A percentile compares a stretch with the other conserved stretches of the same genome.
Conservation (phyloP, 2,797 vertebrate species). For the Trichosurus vulpecula region DNA sequence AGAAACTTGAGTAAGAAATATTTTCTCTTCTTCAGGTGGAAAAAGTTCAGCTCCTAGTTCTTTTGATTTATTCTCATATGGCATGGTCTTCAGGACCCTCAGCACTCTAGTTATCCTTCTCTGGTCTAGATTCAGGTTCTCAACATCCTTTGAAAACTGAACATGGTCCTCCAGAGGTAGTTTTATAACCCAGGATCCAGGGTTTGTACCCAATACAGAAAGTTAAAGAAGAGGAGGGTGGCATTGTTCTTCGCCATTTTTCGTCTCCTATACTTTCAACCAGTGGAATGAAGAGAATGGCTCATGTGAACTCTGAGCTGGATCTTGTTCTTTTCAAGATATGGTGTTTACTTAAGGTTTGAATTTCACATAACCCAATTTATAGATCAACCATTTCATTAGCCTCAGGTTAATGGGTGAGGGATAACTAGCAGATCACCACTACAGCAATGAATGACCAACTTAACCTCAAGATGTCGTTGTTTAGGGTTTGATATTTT, state of each 20-base stretch:
- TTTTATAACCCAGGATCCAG: background rate
- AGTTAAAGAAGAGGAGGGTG: background rate
- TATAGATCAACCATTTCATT: conserved; percentile 80
- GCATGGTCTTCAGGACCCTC: background rate
- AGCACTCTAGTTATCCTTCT: background rate
- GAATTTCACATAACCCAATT: conserved; percentile 80
- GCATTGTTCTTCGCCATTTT: background rate
- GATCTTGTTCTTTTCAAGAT: conserved; percentile 74
- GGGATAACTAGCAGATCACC: conserved; percentile 81
- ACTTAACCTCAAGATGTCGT: background rate
- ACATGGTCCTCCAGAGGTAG: background rate
- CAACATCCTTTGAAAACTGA: background rate
- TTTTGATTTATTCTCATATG: background rate
- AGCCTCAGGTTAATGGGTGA: conserved; percentile 83
- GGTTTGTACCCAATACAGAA: background rate
- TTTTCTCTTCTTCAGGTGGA: background rate
- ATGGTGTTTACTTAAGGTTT: conserved; percentile 83
- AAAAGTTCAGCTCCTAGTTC: background rate
- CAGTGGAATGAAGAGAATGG: conserved; percentile 69
- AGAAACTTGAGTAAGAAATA: background rate
- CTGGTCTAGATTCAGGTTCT: background rate
- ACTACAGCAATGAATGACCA: conserved; percentile 75
- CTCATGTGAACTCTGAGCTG: conserved; percentile 80
- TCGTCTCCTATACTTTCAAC: background rate
- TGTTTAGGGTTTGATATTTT: conserved; percentile 30